These are phyloP conservation scores for Dinocampus coccinellae DNA, from an alignment of 2,888 invertebrate genomes.

Conservation along the genomic window DNA sequence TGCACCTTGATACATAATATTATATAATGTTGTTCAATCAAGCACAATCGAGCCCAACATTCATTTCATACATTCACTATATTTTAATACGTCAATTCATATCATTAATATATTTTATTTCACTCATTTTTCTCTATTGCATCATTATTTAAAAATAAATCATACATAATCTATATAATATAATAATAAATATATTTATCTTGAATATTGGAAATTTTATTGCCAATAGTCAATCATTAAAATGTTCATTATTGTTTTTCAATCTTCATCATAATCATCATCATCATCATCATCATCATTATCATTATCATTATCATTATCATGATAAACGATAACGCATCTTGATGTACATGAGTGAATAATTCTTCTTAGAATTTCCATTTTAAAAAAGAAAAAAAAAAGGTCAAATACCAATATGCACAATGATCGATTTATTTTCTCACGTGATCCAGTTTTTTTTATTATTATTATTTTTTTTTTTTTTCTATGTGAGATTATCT, in stretches of 20 bases:
- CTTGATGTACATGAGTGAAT: neutral
- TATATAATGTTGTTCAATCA: too few relatives aligned
- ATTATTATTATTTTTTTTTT: too few relatives aligned
- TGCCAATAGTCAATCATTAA: neutral
- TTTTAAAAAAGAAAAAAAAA: conserved; percentile 9
- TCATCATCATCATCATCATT: too few relatives aligned
- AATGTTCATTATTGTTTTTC: neutral
- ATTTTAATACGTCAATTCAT: neutral
- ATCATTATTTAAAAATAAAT: neutral
- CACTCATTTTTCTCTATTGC: too few relatives aligned
- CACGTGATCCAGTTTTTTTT: neutral
- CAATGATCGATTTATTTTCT: conserved; percentile 33
- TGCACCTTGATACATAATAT: neutral
- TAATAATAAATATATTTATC: neutral
- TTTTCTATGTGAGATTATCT: neutral
- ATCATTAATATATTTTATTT: neutral
- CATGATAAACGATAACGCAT: neutral
- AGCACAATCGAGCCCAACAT: too few relatives aligned
- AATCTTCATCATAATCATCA: too few relatives aligned
- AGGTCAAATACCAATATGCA: conserved; percentile 2
- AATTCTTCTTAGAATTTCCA: conserved; percentile 8
- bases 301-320: too few relatives aligned
- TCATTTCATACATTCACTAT: neutral
- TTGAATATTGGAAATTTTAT: neutral
- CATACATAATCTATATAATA: neutral